These are phyloP conservation scores for Cynaeus angustus DNA, from an alignment of 2,888 invertebrate genomes.

Conservation along the genomic window DNA sequence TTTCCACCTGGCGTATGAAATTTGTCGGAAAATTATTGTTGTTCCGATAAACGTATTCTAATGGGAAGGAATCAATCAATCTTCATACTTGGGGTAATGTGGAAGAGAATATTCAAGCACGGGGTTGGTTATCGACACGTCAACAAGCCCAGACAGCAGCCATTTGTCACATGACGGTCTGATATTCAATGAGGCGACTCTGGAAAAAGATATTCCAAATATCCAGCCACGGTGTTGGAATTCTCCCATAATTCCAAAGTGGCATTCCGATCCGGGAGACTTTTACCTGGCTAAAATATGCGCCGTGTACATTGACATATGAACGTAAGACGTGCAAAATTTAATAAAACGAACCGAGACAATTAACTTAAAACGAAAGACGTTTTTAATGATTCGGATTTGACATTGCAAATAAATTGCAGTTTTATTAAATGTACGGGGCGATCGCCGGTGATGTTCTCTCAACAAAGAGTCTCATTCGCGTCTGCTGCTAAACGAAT, in stretches of 20 bases:
- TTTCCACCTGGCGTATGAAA: slow-evolving; percentile 17
- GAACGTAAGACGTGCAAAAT: too few relatives aligned
- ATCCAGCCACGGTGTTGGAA: slow-evolving; percentile 54
- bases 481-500: slow-evolving; percentile 23
- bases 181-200: slow-evolving; percentile 59
- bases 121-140: slow-evolving; percentile 48
- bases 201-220: slow-evolving; percentile 61
- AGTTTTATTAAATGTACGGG: slow-evolving; percentile 5
- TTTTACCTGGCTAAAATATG: slow-evolving; percentile 28
- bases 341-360: too few relatives aligned
- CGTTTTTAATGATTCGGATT: too few relatives aligned
- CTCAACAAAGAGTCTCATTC: slow-evolving; percentile 4
- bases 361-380: too few relatives aligned
- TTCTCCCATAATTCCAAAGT: slow-evolving; percentile 41
- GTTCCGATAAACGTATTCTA: slow-evolving; percentile 40
- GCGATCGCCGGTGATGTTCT: background rate
- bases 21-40: slow-evolving; percentile 34
- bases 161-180: slow-evolving; percentile 57
- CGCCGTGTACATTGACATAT: background rate
- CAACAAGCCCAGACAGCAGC: slow-evolving; percentile 52
- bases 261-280: slow-evolving; percentile 35
- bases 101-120: slow-evolving; percentile 44
- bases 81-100: slow-evolving; percentile 45
- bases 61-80: slow-evolving; percentile 50
- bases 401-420: too few relatives aligned